Conservation (phyloP, 2,113 vertebrate species). For the Noctilio leporinus region DNA sequence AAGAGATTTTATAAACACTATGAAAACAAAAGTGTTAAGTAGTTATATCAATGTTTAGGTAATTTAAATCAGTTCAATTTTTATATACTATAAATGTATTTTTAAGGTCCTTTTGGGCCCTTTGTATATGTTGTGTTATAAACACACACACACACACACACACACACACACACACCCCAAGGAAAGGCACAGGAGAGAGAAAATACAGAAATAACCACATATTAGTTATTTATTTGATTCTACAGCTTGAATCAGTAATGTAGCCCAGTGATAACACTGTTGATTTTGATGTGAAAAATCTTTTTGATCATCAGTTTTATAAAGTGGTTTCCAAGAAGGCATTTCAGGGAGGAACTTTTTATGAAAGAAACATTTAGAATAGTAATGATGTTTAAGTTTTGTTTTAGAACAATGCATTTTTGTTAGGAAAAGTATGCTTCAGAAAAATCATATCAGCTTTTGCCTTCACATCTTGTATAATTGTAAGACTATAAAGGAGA, state of each 20-base stretch:
- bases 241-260: slow-evolving; percentile 21
- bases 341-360: neutral
- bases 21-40: slow-evolving; percentile 25
- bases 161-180: neutral
- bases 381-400: slow-evolving; percentile 26
- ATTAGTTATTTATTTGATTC: slow-evolving; percentile 7
- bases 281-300: slow-evolving; percentile 43
- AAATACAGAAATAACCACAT: slow-evolving; percentile 4
- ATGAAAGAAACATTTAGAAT: slow-evolving; percentile 43
- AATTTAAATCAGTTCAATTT: slow-evolving; percentile 47
- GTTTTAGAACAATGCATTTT: slow-evolving; percentile 46
- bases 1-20: slow-evolving; percentile 13
- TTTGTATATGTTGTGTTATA: slow-evolving; percentile 42
- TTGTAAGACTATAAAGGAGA: neutral
- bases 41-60: slow-evolving; percentile 24
- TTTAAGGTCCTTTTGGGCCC: slow-evolving; percentile 33
- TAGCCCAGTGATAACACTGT: neutral
- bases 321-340: slow-evolving; percentile 21
- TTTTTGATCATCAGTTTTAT: slow-evolving; percentile 38
- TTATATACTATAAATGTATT: slow-evolving; percentile 43
- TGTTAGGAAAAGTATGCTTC: slow-evolving; percentile 14
- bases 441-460: slow-evolving; percentile 16
- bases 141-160: neutral
- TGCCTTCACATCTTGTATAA: slow-evolving; percentile 17
- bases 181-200: neutral